Conservation (phyloP, 2,888 invertebrate species). For the Zygaena filipendulae region DNA sequence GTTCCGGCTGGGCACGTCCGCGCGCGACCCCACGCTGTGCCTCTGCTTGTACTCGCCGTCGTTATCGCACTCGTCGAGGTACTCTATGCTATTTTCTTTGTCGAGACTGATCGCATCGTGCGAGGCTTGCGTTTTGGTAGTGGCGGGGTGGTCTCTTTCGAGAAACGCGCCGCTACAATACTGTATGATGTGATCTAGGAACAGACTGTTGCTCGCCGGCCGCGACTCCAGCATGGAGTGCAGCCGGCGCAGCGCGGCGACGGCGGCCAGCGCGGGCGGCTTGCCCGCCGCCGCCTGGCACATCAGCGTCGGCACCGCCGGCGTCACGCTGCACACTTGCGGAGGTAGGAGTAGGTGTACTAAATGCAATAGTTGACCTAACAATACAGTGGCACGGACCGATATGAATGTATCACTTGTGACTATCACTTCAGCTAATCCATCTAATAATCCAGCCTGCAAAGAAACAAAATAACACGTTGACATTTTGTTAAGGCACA, state of each 20-base stretch:
- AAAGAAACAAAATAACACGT: constrained; percentile 18
- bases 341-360: constrained; percentile 88
- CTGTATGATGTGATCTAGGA: constrained; percentile 82
- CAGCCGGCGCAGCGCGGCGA: constrained; percentile 81
- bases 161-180: constrained; percentile 59
- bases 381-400: constrained; percentile 88
- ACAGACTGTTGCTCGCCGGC: constrained; percentile 84
- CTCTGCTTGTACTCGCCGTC: constrained; percentile 49
- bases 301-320: constrained; percentile 85
- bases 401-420: constrained; percentile 91
- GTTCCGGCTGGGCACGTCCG: constrained; percentile 53
- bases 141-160: constrained; percentile 49
- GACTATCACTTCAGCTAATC: constrained; percentile 91
- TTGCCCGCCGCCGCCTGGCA: constrained; percentile 82
- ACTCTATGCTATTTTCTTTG: constrained; percentile 46
- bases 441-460: constrained; percentile 83
- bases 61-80: constrained; percentile 49
- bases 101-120: constrained; percentile 25
- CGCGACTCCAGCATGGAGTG: constrained; percentile 84
- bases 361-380: constrained; percentile 90
- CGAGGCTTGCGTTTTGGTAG: constrained; percentile 30
- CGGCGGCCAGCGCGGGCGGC: constrained; percentile 84
- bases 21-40: constrained; percentile 52
- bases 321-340: constrained; percentile 84
- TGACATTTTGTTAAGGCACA: too few relatives aligned